Base-by-base conservation (phyloP, 2,113 vertebrate species). In the Danionella cerebrum region DNA sequence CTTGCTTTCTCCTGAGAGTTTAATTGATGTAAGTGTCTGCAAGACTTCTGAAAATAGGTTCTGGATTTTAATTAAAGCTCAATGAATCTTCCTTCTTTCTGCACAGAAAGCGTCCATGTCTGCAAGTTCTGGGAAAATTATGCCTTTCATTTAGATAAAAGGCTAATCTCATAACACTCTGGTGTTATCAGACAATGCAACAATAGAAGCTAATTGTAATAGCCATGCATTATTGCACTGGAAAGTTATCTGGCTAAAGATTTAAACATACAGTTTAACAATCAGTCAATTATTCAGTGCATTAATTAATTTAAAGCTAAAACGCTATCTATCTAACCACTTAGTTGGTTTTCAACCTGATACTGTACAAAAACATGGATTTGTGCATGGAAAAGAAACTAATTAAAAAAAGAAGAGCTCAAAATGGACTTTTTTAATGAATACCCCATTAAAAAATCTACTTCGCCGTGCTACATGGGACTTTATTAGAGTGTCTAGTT, bases 141-240 rank as follows among this genome's bases (percentile, higher is more conserved):
- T 81, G 83, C 82, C 85, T 89, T 89, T 89, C 84, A 88, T 88
- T 84, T 82, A 69, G 85, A 89, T 88, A 89, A 89, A 87, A 86
- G 84, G 74, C 83, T 87, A 85, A 89, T 87, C 85, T 88, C 86
- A 88, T 88, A 87, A 86, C 83, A 84, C 79, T 77, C 76, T 83
- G 80, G 79, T 83, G 83, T 86, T 88, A 90, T 89, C 85, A 82
- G 84, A 74, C 72, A 67, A 0, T 64, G 77, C 78, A 86, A 90
- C 86, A 88, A 86, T 84, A 70, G 82, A n/a, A 73, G 68, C 80
- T 88, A 88, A 88, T 87, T 89, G 83, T 74, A 76, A 87, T 82
- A 82, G 82, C 80, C 81, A 81, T 71, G 76, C 75, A 76, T 79
- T 87, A 83, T 85, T 84, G 82, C 60, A 83, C 74, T 52, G 71